Evolutionary conservation across 2,888 invertebrate genomes (phyloP), one percentile per base, ranked within the genome.

Genomic region (Leptarthrus brevirostris): DNA sequence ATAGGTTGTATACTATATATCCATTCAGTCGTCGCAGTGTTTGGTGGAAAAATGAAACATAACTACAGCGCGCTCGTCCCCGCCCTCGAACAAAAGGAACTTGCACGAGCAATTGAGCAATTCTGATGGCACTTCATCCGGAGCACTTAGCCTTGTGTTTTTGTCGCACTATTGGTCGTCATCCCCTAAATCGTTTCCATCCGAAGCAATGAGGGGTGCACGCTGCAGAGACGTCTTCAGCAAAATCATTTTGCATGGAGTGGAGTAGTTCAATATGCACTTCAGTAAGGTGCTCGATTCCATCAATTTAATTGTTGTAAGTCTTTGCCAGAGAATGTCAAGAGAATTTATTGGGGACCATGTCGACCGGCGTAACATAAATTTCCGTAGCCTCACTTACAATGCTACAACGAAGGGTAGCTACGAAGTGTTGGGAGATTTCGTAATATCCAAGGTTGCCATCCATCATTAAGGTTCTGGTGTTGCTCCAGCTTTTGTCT

Each of bases 71-170:
- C 49, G n/a, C n/a, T n/a, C n/a, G n/a, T n/a, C n/a, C 36, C 20
- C 26, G 8, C 36, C n/a, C 36, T 22, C 12, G 8, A 18, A 16
- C 12, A n/a, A 8, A 30, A 52, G 53, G 44, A 56, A 18, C 49
- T 54, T 47, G 34, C 66, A 66, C 74, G 74, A 71, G 72, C 74
- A 74, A 74, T 74, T 74, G 74, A 74, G 72, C 74, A 74, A 74
- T 74, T 72, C 54, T 54, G 66, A 72, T 72, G 72, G 69, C 66
- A 54, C 72, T 74, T 74, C 44, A 66, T 74, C 61, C 74, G 49
- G 52, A 61, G 71, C 74, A 71, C 74, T 74, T 71, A 74, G 74
- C 26, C 71, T 61, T 71, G 58, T 71, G 70, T 71, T 74, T 74
- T 74, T 71, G 53, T 22, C 64, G 53, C 34, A 58, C 58, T 58